Evolutionary conservation across 2,888 invertebrate genomes (phyloP).

Genomic region (Oasisia sp.): DNA sequence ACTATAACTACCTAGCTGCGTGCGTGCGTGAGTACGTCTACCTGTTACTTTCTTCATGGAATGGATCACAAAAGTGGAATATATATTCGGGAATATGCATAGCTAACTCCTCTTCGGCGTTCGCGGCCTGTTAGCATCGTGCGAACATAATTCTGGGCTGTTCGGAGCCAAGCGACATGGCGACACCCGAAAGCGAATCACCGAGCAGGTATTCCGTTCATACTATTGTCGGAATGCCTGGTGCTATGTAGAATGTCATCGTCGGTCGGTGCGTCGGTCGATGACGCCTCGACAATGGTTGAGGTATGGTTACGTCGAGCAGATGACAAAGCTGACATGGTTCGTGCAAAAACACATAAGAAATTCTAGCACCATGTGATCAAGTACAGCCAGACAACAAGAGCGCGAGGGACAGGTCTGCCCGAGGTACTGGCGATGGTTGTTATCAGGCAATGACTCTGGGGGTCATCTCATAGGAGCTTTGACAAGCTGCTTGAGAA

Average conservation of each 20-base stretch:
- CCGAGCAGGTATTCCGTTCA: not conserved
- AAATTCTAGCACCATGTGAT: not conserved
- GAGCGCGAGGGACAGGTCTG: not conserved
- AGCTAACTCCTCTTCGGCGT: not conserved
- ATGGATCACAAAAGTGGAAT: constrained; percentile 6
- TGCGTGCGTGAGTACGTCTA: not conserved
- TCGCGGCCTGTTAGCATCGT: not conserved
- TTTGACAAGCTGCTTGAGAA: not conserved
- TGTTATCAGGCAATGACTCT: not conserved
- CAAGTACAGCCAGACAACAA: not conserved
- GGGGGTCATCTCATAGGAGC: not conserved
- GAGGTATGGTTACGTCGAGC: not conserved
- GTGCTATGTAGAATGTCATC: not conserved
- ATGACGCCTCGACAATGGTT: not conserved
- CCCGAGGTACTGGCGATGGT: not conserved
- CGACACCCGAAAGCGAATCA: not conserved
- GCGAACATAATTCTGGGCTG: not conserved
- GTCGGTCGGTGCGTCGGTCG: not conserved
- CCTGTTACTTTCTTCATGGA: not conserved
- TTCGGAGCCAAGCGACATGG: not conserved
- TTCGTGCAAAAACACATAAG: not conserved
- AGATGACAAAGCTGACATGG: not conserved
- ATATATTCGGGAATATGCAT: constrained; percentile 9
- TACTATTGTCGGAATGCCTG: not conserved
- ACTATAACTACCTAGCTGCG: not conserved